Evolutionary conservation across 2,888 invertebrate species (phyloP).

Genomic region (Spatulosminthurus flaviceps): DNA sequence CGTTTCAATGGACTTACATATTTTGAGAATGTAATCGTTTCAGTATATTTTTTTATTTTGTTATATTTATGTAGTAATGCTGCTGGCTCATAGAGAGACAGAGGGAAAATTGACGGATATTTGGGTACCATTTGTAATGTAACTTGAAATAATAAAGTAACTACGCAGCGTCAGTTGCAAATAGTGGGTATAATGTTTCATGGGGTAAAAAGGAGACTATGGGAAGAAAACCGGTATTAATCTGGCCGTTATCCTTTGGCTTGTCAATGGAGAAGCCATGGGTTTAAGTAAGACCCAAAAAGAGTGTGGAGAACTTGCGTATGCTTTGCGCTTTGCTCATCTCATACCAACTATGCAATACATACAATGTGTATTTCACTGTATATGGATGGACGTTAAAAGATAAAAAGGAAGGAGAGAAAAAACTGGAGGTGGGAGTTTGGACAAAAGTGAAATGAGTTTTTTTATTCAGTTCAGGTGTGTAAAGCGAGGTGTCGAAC

Average conservation of each 20-base stretch:
- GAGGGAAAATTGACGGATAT: neutral
- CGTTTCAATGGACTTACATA: no score
- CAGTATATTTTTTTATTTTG: no score
- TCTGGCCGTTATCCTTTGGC: slow-evolving; percentile 9
- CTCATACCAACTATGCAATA: no score
- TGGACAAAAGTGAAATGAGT: slow-evolving; percentile 14
- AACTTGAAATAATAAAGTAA: slow-evolving; percentile 2
- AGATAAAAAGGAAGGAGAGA: neutral
- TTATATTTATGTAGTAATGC: no score
- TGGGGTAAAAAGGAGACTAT: neutral
- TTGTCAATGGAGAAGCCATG: slow-evolving; percentile 8
- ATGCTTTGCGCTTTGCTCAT: neutral
- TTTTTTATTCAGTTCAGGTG: neutral
- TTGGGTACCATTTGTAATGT: no score
- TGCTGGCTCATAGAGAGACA: no score
- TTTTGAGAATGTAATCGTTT: no score
- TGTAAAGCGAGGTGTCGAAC: slow-evolving; percentile 4
- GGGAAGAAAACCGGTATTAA: slow-evolving; percentile 10
- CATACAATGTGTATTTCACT: neutral
- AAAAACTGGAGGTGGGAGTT: neutral
- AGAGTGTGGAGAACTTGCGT: neutral
- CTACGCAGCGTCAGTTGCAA: slow-evolving; percentile 5
- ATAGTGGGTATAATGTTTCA: slow-evolving; percentile 3
- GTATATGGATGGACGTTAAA: neutral
- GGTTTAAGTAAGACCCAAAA: neutral